Base-by-base conservation (phyloP, 2,797 vertebrate genomes). In the Zalophus californianus region DNA sequence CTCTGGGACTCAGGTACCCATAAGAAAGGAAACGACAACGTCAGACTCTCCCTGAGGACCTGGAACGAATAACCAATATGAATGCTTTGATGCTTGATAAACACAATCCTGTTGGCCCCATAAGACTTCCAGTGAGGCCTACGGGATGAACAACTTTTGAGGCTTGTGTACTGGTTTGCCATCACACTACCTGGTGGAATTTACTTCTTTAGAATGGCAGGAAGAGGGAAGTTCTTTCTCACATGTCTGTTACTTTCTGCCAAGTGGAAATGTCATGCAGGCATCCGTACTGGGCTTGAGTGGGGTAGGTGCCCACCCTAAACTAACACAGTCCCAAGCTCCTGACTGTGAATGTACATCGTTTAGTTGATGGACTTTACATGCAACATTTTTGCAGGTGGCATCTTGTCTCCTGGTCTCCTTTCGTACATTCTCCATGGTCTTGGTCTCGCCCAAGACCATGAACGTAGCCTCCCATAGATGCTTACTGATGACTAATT, bases 201-300 rank as follows among this genome's bases (percentile, higher is more conserved):
- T 88, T 75, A 68, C 83, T 91, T 84, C 77, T 72, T 77, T 21
- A 72, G 79, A 84, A 14, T 32, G 72, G 78, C 52, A 70, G 66
- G 44, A 90, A 56, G 85, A 83, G 13, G 7, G 54, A 84, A 1
- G 62, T 5, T 41, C 50, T n/a, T 83, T 86, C 75, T 48, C 7
- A 18, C 62, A 48, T 2, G 15, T 3, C 41, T 77, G 54, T n/a
- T 77, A 84, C 68, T 70, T 82, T 72, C 62, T 38, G 27, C 52
- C 32, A 56, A 64, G 44, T 58, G 23, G 35, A 50, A 27, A 4
- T 44, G 62, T 35, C 77, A 20, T 14, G 48, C 21, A 25, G 41
- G 11, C 27, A 9, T 20, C 64, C 64, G 20, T 77, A 1, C 32
- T 50, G 73, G 77, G 38, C 44, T 75, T 25, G n/a, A 27, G 18